A percentile compares a stretch with the other conserved stretches of the same genome.
Evolutionary conservation across 2,888 invertebrate species (phyloP).

Genomic region (Julus scandinavius): DNA sequence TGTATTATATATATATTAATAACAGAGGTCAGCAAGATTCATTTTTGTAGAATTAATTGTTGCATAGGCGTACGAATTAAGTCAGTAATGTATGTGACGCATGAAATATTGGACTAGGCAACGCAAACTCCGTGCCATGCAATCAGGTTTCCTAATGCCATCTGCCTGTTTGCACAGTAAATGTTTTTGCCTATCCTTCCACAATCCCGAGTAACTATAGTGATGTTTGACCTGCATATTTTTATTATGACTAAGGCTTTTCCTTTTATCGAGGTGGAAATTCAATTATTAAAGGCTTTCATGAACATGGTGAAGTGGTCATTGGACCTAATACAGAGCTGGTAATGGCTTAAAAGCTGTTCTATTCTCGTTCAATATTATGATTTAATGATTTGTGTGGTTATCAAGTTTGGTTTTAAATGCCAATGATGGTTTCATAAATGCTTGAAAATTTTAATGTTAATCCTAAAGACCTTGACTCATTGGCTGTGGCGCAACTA

Average conservation of each 20-base stretch:
- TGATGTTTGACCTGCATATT: conserved; percentile 24
- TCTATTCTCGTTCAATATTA: background rate
- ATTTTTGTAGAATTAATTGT: background rate
- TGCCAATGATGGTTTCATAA: background rate
- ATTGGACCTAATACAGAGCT: background rate
- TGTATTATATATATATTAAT: background rate
- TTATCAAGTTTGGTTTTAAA: background rate
- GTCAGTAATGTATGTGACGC: background rate
- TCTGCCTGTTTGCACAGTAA: background rate
- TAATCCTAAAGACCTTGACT: background rate
- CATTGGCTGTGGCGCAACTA: background rate
- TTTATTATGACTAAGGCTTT: conserved; percentile 38
- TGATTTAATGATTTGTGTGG: background rate
- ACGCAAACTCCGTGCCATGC: background rate
- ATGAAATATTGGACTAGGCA: background rate
- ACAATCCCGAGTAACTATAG: conserved; percentile 35
- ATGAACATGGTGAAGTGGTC: background rate
- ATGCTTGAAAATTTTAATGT: background rate
- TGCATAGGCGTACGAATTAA: background rate
- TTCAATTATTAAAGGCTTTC: conserved; percentile 3
- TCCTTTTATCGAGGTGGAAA: background rate
- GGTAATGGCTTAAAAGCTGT: background rate
- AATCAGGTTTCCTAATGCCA: background rate
- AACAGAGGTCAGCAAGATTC: background rate
- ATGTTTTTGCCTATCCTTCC: conserved; percentile 13